Conservation (phyloP, 2,797 vertebrate genomes). For the Pantherophis vulpinus region DNA sequence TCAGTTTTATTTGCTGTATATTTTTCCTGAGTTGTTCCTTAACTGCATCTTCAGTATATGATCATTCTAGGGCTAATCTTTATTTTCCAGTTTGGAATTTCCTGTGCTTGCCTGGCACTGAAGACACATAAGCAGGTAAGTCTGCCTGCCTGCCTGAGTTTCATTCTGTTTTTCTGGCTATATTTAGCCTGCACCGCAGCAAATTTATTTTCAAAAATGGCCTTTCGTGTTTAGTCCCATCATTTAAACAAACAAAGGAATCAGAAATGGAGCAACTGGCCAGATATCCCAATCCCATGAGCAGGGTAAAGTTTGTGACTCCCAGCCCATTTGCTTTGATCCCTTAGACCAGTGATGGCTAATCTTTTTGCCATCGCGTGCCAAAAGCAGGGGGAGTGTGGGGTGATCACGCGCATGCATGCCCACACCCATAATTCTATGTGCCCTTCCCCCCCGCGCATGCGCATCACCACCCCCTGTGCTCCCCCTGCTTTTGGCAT, state of each 20-base stretch:
- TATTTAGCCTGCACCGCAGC: neutral
- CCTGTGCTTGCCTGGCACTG: constrained; percentile 89
- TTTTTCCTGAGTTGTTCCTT: constrained; percentile 59
- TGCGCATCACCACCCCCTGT: no score
- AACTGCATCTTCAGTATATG: constrained; percentile 84
- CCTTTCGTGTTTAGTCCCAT: neutral
- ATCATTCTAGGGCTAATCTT: constrained; percentile 91
- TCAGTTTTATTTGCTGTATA: neutral
- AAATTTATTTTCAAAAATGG: neutral
- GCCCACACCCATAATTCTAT: no score
- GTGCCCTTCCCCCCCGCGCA: no score
- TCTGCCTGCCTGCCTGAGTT: neutral
- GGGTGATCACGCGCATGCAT: fast-evolving
- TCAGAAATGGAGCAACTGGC: neutral
- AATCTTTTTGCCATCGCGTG: no score
- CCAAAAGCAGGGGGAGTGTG: no score
- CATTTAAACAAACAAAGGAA: neutral
- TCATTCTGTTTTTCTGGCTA: neutral
- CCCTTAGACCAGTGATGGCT: neutral
- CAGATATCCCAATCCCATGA: neutral
- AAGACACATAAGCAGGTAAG: constrained; percentile 84
- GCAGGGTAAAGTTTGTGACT: neutral
- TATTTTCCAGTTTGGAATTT: constrained; percentile 89
- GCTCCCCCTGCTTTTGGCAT: no score
- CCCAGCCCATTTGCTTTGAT: neutral